Conservation (phyloP, 2,797 vertebrate species). For the Periophthalmus magnuspinnatus region DNA sequence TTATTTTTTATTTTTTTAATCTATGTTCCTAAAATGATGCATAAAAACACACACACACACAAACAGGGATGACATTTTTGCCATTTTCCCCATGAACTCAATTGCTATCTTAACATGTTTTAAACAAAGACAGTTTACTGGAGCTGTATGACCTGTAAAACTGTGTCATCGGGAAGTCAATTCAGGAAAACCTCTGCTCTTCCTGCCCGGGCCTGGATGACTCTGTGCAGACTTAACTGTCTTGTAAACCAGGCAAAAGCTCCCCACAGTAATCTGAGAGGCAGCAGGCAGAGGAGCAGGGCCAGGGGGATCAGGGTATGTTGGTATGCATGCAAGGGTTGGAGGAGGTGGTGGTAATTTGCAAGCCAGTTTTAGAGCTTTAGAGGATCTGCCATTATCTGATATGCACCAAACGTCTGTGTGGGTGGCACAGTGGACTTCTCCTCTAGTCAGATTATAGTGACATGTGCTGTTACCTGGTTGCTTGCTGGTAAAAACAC, state of each 20-base stretch:
- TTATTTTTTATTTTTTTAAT: too few relatives aligned
- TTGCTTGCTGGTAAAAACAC: neutral
- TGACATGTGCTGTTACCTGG: neutral
- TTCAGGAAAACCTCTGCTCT: slow-evolving; percentile 51
- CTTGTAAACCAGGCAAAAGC: slow-evolving; percentile 69
- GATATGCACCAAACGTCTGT: slow-evolving; percentile 66
- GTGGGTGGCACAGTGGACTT: slow-evolving; percentile 51
- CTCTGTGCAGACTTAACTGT: slow-evolving; percentile 64
- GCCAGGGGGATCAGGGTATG: slow-evolving; percentile 45
- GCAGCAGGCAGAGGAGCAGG: slow-evolving; percentile 33
- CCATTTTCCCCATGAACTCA: neutral
- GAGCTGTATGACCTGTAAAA: slow-evolving; percentile 2
- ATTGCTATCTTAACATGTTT: neutral
- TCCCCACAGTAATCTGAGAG: slow-evolving; percentile 64
- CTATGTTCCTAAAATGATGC: too few relatives aligned
- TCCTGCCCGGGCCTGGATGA: slow-evolving; percentile 59
- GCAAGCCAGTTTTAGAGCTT: slow-evolving; percentile 67
- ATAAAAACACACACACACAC: too few relatives aligned
- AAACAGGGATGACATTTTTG: neutral
- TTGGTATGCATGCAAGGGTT: slow-evolving; percentile 57
- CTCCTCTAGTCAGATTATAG: neutral
- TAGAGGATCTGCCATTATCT: slow-evolving; percentile 69
- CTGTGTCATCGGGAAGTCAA: slow-evolving; percentile 34
- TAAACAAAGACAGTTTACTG: neutral
- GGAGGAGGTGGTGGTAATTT: slow-evolving; percentile 77